phyloP scores from a whole-genome alignment of 2,113 vertebrate genomes.

The Australoheros scitulus region DNA sequence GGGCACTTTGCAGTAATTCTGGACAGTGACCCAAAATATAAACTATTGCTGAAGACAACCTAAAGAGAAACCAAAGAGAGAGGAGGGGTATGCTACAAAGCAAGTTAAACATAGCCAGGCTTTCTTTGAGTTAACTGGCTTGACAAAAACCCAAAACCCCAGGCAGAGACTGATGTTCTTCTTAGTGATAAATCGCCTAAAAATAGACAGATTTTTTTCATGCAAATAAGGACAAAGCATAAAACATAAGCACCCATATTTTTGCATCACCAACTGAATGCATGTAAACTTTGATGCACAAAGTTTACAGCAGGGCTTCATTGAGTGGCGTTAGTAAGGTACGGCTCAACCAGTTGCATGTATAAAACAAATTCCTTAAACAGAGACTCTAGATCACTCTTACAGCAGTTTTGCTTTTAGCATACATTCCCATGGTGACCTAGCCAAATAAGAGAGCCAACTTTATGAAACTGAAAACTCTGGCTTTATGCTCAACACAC shows the following conservation, averaged over 20 bases:
- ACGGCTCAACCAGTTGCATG: too few relatives aligned
- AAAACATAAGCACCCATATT: too few relatives aligned
- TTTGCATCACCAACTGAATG: too few relatives aligned
- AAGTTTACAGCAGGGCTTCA: too few relatives aligned
- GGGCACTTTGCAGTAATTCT: neutral
- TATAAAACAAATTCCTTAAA: neutral
- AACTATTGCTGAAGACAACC: neutral
- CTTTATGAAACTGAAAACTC: too few relatives aligned
- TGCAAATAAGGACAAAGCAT: too few relatives aligned
- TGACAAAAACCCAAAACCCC: neutral
- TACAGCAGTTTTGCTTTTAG: neutral
- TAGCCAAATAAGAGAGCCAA: neutral
- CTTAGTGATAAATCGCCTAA: neutral
- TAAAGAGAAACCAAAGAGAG: fast-evolving
- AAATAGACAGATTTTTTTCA: neutral
- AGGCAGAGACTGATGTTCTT: neutral
- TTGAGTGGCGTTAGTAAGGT: too few relatives aligned
- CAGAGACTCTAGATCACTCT: neutral
- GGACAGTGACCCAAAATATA: neutral
- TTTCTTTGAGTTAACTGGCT: neutral
- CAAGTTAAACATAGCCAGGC: neutral
- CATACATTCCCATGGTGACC: neutral
- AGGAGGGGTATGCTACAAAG: neutral
- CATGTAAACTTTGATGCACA: too few relatives aligned
- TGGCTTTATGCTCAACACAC: too few relatives aligned